Percentiles rank a stretch among this genome's conserved stretches.
Evolutionary conservation across 2,888 invertebrate species (phyloP).

Genomic region (Drosophila fungiperda): DNA sequence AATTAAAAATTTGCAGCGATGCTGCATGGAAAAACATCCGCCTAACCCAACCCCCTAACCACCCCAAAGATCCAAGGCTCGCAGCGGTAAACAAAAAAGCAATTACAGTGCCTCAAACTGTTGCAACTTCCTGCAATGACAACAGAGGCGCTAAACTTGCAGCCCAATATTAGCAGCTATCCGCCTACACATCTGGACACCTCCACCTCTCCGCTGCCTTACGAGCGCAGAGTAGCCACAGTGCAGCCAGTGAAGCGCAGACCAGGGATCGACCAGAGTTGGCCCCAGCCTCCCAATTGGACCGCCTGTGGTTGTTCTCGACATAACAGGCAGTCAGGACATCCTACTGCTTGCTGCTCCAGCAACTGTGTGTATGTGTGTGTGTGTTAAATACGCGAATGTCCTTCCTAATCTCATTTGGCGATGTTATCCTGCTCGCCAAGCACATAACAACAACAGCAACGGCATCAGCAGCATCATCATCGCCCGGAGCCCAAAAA

Average conservation of each 20-base stretch:
- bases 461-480: neutral
- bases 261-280: constrained; percentile 18
- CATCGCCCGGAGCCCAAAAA: constrained; percentile 38
- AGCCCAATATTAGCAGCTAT: constrained; percentile 64
- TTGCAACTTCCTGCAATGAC: constrained; percentile 75
- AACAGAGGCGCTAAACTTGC: constrained; percentile 72
- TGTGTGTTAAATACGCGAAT: constrained; percentile 78
- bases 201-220: neutral
- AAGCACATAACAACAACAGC: constrained; percentile 52
- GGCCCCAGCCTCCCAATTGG: constrained; percentile 26
- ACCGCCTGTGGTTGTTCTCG: constrained; percentile 61
- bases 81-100: constrained; percentile 79
- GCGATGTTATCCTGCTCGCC: constrained; percentile 71
- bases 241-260: constrained; percentile 39
- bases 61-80: constrained; percentile 13
- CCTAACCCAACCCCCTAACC: constrained; percentile 2
- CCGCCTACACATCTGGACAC: neutral
- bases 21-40: constrained; percentile 33
- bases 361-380: constrained; percentile 19
- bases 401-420: constrained; percentile 84
- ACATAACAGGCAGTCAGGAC: constrained; percentile 78
- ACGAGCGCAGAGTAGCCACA: constrained; percentile 23
- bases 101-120: constrained; percentile 82
- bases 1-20: constrained; percentile 74
- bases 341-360: constrained; percentile 63